Evolutionary conservation across 2,888 invertebrate genomes (phyloP).

Genomic region (Pyrrhia umbra): DNA sequence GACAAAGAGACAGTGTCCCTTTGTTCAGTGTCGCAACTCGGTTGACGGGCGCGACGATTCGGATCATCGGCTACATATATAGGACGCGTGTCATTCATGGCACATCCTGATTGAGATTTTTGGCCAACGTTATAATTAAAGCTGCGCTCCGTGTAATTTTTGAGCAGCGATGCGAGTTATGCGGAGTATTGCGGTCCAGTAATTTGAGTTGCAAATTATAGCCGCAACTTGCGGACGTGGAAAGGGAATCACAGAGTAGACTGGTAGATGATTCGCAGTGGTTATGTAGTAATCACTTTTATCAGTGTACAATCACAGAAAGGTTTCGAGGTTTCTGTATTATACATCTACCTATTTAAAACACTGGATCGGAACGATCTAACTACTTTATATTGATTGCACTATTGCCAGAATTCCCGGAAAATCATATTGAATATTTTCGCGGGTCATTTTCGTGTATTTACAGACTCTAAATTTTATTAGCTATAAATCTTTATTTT

Average conservation of each 20-base stretch:
- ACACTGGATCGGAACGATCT: background rate
- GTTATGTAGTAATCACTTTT: conserved; percentile 46
- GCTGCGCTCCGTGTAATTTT: conserved; percentile 52
- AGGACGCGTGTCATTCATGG: conserved; percentile 74
- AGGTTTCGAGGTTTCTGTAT: conserved; percentile 15
- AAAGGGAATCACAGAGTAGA: conserved; percentile 50
- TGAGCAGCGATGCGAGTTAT: conserved; percentile 57
- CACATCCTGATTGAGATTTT: conserved; percentile 71
- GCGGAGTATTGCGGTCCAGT: conserved; percentile 48
- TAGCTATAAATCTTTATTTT: too few relatives aligned
- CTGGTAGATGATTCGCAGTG: conserved; percentile 43
- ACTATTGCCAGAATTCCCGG: too few relatives aligned
- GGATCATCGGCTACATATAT: conserved; percentile 76
- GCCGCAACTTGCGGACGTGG: conserved; percentile 20
- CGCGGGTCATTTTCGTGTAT: too few relatives aligned
- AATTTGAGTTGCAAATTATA: conserved; percentile 57
- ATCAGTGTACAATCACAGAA: conserved; percentile 41
- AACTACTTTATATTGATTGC: background rate
- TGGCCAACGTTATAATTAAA: conserved; percentile 62
- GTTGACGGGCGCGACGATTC: conserved; percentile 74
- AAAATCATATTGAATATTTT: too few relatives aligned
- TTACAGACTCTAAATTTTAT: too few relatives aligned
- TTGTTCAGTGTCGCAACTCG: conserved; percentile 73
- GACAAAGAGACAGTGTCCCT: conserved; percentile 73
- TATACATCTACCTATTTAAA: background rate